A percentile compares a stretch with the other conserved stretches of the same genome.
phyloP scores from a whole-genome alignment of 1,140 invertebrate species.

The Lutraria rhynchaena region DNA sequence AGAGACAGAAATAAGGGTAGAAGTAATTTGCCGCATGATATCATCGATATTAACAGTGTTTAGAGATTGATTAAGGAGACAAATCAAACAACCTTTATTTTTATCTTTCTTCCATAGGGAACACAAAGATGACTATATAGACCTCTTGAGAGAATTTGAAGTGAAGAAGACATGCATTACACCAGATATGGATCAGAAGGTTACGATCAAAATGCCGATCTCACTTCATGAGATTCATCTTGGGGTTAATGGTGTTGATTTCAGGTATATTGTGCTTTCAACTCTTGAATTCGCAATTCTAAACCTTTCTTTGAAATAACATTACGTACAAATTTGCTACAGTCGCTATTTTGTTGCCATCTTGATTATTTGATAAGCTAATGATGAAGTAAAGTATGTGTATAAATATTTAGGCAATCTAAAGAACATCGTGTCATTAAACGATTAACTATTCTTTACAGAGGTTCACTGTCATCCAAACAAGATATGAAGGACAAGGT shows the following conservation, averaged over 20 bases:
- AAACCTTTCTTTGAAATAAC: too few species aligned
- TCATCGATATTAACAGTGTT: too few species aligned
- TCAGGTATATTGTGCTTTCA: too few species aligned
- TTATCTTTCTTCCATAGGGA: too few species aligned
- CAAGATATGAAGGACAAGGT: slow-evolving; percentile 43
- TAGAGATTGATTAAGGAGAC: too few species aligned
- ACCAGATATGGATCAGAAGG: slow-evolving; percentile 37
- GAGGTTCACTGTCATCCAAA: slow-evolving; percentile 6
- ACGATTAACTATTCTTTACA: slow-evolving; percentile 30
- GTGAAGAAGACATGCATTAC: slow-evolving; percentile 61
- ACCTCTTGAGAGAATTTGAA: slow-evolving; percentile 63
- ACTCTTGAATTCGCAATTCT: too few species aligned
- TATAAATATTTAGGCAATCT: neutral
- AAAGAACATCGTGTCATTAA: too few species aligned
- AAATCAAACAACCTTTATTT: too few species aligned
- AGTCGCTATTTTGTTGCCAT: too few species aligned
- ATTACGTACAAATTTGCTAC: too few species aligned
- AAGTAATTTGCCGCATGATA: too few species aligned
- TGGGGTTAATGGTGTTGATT: neutral
- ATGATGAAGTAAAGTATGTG: neutral
- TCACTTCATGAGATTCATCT: slow-evolving; percentile 34
- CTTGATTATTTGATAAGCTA: slow-evolving; percentile 1
- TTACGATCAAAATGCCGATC: slow-evolving; percentile 43
- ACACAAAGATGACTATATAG: slow-evolving; percentile 51
- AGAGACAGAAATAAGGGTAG: too few species aligned